Conservation (phyloP, 2,888 invertebrate genomes). For the Endomychus coccineus region DNA sequence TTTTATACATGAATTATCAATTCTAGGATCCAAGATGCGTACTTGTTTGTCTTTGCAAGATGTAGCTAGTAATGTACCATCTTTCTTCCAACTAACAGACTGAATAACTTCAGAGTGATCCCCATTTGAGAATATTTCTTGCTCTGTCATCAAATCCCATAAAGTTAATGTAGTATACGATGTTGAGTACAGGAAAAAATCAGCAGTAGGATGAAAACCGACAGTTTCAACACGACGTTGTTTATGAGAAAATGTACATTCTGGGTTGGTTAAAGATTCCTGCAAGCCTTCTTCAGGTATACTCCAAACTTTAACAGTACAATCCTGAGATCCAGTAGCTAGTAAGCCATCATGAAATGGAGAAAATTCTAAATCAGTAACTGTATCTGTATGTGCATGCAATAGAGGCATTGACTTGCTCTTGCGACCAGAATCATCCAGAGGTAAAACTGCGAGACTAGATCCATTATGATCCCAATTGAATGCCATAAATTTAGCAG, state of each 20-base stretch:
- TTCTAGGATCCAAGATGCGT: conserved; percentile 76
- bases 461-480: conserved; percentile 91
- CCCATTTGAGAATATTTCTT: conserved; percentile 66
- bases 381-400: conserved; percentile 82
- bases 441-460: conserved; percentile 79
- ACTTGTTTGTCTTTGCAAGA: conserved; percentile 89
- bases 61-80: conserved; percentile 74
- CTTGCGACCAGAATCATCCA: conserved; percentile 83
- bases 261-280: conserved; percentile 67
- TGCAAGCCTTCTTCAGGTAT: conserved; percentile 71
- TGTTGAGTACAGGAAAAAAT: conserved; percentile 80
- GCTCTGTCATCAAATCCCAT: conserved; percentile 79
- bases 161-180: conserved; percentile 74
- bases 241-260: conserved; percentile 74
- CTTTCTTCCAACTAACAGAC: conserved; percentile 83
- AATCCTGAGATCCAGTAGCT: conserved; percentile 85
- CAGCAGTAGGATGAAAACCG: conserved; percentile 85
- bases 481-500: conserved; percentile 90
- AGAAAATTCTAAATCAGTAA: conserved; percentile 92
- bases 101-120: conserved; percentile 80
- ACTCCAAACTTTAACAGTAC: conserved; percentile 84
- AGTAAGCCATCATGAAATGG: conserved; percentile 91
- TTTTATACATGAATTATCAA: conserved; percentile 52
- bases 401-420: conserved; percentile 81
- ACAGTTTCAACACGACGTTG: conserved; percentile 84